Evolutionary conservation across 2,797 vertebrate species (phyloP).

Genomic region (Centropyge bicolor): DNA sequence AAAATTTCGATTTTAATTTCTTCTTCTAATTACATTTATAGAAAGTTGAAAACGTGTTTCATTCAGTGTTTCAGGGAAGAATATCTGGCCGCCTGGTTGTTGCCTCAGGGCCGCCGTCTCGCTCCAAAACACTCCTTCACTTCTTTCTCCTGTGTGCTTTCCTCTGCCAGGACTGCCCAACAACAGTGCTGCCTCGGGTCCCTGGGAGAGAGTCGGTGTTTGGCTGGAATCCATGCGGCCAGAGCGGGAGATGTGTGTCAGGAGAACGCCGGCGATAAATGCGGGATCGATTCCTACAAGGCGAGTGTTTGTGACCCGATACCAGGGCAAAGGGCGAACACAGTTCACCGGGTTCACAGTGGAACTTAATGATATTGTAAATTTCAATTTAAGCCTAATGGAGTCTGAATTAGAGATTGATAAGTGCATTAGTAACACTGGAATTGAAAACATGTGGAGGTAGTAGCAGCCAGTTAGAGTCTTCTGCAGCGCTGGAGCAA

Average conservation of each 20-base stretch:
- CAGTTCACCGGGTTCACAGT: slow-evolving; percentile 45
- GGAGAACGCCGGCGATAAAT: slow-evolving; percentile 81
- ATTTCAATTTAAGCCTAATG: slow-evolving; percentile 48
- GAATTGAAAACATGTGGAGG: slow-evolving; percentile 48
- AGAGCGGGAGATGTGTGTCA: slow-evolving; percentile 86
- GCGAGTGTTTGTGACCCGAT: slow-evolving; percentile 78
- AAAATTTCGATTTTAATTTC: slow-evolving; percentile 12
- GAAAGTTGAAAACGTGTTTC: slow-evolving; percentile 24
- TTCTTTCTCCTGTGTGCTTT: slow-evolving; percentile 51
- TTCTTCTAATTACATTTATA: slow-evolving; percentile 34
- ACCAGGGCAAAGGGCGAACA: slow-evolving; percentile 33
- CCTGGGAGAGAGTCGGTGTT: slow-evolving; percentile 88
- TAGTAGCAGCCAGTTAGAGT: slow-evolving; percentile 1
- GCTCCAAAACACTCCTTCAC: slow-evolving; percentile 45
- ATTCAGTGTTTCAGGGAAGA: slow-evolving; percentile 32
- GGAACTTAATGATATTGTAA: slow-evolving; percentile 40
- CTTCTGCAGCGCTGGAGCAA: slow-evolving; percentile 10
- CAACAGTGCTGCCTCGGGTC: slow-evolving; percentile 91
- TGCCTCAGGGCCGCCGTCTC: slow-evolving; percentile 38
- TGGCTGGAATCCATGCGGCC: slow-evolving; percentile 89
- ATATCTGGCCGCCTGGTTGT: slow-evolving; percentile 23
- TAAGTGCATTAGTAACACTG: slow-evolving; percentile 42
- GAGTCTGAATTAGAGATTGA: slow-evolving; percentile 34
- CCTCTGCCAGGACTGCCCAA: slow-evolving; percentile 88
- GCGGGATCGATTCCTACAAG: slow-evolving; percentile 88